Conservation (phyloP, 2,113 vertebrate genomes). For the Bubo bubo region DNA sequence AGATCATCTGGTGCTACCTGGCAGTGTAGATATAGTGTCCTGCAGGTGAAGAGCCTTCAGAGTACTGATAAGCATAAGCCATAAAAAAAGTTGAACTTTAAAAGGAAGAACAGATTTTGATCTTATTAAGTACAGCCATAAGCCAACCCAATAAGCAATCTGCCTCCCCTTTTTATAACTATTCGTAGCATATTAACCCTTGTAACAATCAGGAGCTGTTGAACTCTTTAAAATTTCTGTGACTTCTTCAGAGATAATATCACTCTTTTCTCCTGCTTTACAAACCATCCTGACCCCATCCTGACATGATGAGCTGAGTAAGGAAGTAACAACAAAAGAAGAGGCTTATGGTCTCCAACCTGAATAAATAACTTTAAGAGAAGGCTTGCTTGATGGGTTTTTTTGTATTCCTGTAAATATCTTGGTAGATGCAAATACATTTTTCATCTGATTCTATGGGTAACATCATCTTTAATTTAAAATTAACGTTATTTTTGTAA, state of each 20-base stretch:
- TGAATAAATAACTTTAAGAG: not conserved
- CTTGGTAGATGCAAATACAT: not conserved
- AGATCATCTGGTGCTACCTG: not conserved
- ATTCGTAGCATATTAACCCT: not conserved
- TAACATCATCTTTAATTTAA: not conserved
- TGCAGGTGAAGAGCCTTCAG: not conserved
- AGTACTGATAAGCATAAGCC: not conserved
- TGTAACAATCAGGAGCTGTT: too few species aligned
- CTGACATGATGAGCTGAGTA: not conserved
- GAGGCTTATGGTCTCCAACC: not conserved
- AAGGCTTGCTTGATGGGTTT: not conserved
- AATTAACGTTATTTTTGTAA: not conserved
- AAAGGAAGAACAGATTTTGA: not conserved
- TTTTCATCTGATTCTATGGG: not conserved
- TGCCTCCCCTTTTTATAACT: not conserved
- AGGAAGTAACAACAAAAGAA: not conserved
- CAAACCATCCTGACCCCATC: not conserved
- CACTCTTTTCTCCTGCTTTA: not conserved
- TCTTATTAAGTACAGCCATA: not conserved
- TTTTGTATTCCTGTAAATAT: not conserved
- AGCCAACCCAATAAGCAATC: not conserved
- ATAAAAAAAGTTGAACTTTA: not conserved
- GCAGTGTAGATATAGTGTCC: not conserved
- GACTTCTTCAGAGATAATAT: not conserved
- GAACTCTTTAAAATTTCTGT: not conserved